Percentiles rank a stretch among this genome's conserved stretches.
phyloP scores from a whole-genome alignment of 2,888 invertebrate genomes.

The Doris montereyensis region DNA sequence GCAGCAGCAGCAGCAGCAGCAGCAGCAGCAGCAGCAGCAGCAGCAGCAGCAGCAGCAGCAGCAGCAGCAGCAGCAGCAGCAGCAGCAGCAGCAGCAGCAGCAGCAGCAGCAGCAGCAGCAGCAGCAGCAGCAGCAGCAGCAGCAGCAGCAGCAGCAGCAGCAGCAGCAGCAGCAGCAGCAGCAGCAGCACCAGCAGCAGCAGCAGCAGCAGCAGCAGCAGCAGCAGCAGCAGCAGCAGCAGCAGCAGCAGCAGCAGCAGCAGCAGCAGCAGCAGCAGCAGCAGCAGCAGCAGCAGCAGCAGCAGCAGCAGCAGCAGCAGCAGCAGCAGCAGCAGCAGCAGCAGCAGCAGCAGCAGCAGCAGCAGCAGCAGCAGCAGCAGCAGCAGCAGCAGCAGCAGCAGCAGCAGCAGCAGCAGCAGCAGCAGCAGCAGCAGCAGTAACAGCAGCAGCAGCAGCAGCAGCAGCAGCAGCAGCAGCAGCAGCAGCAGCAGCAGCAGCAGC shows the following conservation, averaged over 20 bases:
- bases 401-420: conserved; percentile 10
- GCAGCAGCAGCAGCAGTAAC: not conserved
- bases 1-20: not conserved
- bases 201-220: conserved; percentile 34
- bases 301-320: not conserved
- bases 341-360: conserved; percentile 5
- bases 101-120: conserved; percentile 30
- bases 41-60: not conserved
- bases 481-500: conserved; percentile 9
- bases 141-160: conserved; percentile 31
- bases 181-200: conserved; percentile 34
- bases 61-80: conserved; percentile 25
- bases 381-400: not conserved
- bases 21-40: not conserved
- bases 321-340: conserved; percentile 17
- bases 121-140: conserved; percentile 29
- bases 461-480: not conserved
- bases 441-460: not conserved
- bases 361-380: not conserved
- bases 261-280: not conserved
- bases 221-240: not conserved
- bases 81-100: conserved; percentile 30
- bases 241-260: not conserved
- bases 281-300: not conserved
- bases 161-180: conserved; percentile 38